phyloP scores from a whole-genome alignment of 37 sponge, comb jelly and placozoan species.

The Lycopodina hypogea region DNA sequence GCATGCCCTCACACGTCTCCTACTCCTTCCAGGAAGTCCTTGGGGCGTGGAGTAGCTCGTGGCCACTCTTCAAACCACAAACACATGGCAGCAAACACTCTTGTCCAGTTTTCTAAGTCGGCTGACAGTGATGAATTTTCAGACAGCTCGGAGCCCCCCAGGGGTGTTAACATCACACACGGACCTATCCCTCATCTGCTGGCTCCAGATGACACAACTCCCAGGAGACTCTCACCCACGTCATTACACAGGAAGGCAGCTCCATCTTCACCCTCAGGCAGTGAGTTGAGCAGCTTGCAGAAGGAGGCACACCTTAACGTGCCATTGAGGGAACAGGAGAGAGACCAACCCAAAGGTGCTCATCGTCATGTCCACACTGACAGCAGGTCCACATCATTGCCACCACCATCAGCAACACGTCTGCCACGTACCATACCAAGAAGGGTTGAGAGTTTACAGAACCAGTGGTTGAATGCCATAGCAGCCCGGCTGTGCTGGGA shows the following conservation, averaged over 20 bases:
- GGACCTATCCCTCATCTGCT: background rate
- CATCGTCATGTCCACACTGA: no score
- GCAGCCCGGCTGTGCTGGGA: conserved; percentile 79
- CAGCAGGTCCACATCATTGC: no score
- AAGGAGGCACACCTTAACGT: background rate
- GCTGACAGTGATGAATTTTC: conserved; percentile 10
- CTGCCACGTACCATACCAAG: no score
- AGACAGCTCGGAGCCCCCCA: no score
- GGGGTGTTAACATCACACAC: background rate
- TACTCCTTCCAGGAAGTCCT: background rate
- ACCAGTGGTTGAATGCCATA: conserved; percentile 70
- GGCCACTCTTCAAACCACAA: background rate
- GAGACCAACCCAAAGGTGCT: no score
- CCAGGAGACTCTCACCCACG: background rate
- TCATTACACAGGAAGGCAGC: background rate
- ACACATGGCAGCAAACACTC: background rate
- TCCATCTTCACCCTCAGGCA: background rate
- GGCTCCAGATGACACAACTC: background rate
- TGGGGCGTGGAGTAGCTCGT: no score
- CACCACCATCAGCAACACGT: no score
- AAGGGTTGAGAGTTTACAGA: background rate
- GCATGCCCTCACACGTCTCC: no score
- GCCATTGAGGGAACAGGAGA: background rate
- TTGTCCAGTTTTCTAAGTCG: conserved; percentile 1
- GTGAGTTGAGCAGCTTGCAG: no score